Percentiles rank a stretch among this genome's conserved stretches.
phyloP scores from a whole-genome alignment of 2,888 invertebrate genomes.

The Pandemis corylana region DNA sequence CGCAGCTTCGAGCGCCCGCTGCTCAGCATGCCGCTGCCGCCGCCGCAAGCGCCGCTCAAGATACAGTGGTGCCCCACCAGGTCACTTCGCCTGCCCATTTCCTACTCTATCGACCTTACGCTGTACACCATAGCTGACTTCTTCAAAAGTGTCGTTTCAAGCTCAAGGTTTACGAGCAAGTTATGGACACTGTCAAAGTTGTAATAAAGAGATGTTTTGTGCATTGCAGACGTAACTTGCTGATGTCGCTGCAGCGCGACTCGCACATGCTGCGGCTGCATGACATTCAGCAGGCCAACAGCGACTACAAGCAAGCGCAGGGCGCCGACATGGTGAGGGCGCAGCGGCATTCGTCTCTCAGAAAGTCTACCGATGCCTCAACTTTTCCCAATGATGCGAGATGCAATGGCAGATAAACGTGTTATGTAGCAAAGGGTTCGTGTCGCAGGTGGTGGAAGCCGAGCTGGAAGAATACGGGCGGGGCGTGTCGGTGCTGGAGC shows the following conservation, averaged over 20 bases:
- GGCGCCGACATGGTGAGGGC: conserved; percentile 44
- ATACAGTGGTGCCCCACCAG: conserved; percentile 89
- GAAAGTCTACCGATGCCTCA: too few species aligned
- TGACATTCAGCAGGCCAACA: conserved; percentile 87
- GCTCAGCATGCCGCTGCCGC: too few species aligned
- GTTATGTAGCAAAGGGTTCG: background rate
- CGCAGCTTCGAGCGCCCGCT: too few species aligned
- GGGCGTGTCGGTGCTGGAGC: too few species aligned
- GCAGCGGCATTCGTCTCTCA: background rate
- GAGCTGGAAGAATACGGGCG: conserved; percentile 54
- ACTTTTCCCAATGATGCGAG: too few species aligned
- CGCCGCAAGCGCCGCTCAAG: too few species aligned
- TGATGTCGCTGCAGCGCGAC: conserved; percentile 93
- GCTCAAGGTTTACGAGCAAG: too few species aligned
- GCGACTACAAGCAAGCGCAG: conserved; percentile 53
- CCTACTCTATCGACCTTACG: too few species aligned
- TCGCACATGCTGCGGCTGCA: conserved; percentile 91
- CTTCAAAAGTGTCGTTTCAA: background rate
- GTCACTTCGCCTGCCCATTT: too few species aligned
- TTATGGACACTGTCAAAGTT: too few species aligned
- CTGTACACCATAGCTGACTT: too few species aligned
- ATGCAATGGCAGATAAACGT: background rate
- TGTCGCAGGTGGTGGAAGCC: conserved; percentile 59
- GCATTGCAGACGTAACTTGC: conserved; percentile 86
- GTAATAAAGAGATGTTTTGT: too few species aligned